Evolutionary conservation across 2,113 vertebrate species (phyloP).

Genomic region (Urocolius indicus): DNA sequence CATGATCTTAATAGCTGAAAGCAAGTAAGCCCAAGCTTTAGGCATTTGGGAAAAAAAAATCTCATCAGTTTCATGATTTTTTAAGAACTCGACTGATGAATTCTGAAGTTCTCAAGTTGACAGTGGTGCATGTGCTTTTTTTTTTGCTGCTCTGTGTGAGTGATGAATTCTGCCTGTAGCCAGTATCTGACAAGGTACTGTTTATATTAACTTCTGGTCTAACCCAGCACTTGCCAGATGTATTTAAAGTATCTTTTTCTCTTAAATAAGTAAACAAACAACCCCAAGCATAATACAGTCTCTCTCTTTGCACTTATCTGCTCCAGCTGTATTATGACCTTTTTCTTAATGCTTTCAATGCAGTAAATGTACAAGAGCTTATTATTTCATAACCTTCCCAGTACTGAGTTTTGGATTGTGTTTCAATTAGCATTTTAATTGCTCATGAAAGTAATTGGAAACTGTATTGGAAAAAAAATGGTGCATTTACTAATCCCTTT

Average conservation of each 20-base stretch:
- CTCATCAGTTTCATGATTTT: not conserved
- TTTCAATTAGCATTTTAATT: slow-evolving; percentile 86
- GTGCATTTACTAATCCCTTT: slow-evolving; percentile 75
- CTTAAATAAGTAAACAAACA: not conserved
- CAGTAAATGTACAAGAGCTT: slow-evolving; percentile 18
- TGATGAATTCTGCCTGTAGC: not conserved
- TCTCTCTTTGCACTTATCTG: not conserved
- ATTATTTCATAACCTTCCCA: slow-evolving; percentile 76
- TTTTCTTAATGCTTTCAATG: slow-evolving; percentile 54
- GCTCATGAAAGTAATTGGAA: slow-evolving; percentile 79
- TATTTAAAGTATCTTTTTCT: not conserved
- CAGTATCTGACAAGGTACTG: fast-evolving
- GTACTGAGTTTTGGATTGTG: slow-evolving; percentile 72
- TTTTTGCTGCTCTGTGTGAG: not conserved
- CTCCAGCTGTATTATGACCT: slow-evolving; percentile 42
- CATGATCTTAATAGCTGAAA: not conserved
- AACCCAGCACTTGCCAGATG: not conserved
- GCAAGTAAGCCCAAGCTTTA: not conserved
- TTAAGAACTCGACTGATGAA: not conserved
- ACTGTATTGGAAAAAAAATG: slow-evolving; percentile 66
- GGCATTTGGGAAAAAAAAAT: not conserved
- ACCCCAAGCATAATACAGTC: not conserved
- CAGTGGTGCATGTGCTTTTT: not conserved
- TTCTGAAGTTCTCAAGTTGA: not conserved
- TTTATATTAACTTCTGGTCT: not conserved